Evolutionary conservation across 2,888 invertebrate genomes (phyloP).

Genomic region (Bruchidius siliquastri): DNA sequence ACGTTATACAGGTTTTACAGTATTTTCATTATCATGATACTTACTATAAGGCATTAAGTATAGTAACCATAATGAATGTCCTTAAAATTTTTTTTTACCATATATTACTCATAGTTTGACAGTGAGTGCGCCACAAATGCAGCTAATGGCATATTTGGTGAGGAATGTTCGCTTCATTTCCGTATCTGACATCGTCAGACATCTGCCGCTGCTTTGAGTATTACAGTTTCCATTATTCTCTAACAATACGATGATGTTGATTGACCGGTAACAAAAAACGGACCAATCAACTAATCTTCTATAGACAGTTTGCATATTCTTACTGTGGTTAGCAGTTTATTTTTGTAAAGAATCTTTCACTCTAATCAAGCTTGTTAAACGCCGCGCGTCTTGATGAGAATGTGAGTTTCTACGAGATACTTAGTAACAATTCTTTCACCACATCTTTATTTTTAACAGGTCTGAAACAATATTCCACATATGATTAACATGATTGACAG

Average conservation of each 20-base stretch:
- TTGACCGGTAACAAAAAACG: background rate
- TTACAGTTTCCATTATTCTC: background rate
- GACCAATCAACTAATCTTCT: background rate
- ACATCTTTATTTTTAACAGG: too few relatives aligned
- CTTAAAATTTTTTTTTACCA: background rate
- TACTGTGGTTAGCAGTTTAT: background rate
- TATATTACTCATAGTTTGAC: background rate
- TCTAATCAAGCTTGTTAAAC: background rate
- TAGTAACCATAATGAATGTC: too few relatives aligned
- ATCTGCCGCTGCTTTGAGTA: background rate
- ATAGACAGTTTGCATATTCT: background rate
- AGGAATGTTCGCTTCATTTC: background rate
- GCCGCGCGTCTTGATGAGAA: too few relatives aligned
- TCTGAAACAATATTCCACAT: too few relatives aligned
- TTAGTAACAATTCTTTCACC: too few relatives aligned
- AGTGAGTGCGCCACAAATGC: background rate
- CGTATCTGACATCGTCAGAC: background rate
- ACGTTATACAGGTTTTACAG: too few relatives aligned
- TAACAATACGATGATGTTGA: background rate
- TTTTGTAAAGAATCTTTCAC: background rate
- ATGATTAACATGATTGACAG: too few relatives aligned
- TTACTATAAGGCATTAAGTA: too few relatives aligned
- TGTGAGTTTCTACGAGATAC: too few relatives aligned
- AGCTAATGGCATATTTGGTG: background rate
- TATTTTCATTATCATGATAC: too few relatives aligned